Evolutionary conservation across 2,113 vertebrate species (phyloP).

Genomic region (Gracilinanus agilis): DNA sequence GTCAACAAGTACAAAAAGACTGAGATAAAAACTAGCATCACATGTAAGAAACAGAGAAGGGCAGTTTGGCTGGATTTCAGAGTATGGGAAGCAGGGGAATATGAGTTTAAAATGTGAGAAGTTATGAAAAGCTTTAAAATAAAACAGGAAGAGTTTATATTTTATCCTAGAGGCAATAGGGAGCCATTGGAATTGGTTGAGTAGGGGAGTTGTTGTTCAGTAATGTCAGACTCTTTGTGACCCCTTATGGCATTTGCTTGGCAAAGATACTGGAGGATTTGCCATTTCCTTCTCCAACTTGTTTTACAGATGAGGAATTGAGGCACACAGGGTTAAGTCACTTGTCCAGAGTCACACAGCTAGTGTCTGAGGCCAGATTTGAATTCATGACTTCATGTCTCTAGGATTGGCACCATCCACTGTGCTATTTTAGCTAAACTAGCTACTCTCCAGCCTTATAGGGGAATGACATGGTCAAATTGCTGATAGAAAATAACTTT

Average conservation of each 20-base stretch:
- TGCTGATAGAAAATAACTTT: not conserved
- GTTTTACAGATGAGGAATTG: too few relatives aligned
- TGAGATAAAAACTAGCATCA: not conserved
- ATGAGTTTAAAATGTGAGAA: not conserved
- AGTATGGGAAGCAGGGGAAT: not conserved
- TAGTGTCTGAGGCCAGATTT: too few relatives aligned
- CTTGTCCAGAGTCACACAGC: too few relatives aligned
- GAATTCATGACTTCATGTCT: too few relatives aligned
- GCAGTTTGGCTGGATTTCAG: not conserved
- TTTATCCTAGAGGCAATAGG: not conserved
- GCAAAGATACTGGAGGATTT: too few relatives aligned
- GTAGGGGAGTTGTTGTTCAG: too few relatives aligned
- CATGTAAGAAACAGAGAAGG: not conserved
- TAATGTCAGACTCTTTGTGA: too few relatives aligned
- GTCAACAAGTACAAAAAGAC: not conserved
- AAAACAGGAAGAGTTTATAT: not conserved
- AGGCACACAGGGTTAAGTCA: too few relatives aligned
- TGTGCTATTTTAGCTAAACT: too few relatives aligned
- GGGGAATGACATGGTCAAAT: not conserved
- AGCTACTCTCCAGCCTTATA: not conserved
- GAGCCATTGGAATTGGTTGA: not conserved
- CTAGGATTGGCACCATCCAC: too few relatives aligned
- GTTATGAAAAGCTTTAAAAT: not conserved
- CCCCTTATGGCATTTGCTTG: too few relatives aligned
- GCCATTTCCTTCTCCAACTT: too few relatives aligned